Evolutionary conservation across 2,113 vertebrate species (phyloP).

Genomic region (Protobothrops flavoviridis): DNA sequence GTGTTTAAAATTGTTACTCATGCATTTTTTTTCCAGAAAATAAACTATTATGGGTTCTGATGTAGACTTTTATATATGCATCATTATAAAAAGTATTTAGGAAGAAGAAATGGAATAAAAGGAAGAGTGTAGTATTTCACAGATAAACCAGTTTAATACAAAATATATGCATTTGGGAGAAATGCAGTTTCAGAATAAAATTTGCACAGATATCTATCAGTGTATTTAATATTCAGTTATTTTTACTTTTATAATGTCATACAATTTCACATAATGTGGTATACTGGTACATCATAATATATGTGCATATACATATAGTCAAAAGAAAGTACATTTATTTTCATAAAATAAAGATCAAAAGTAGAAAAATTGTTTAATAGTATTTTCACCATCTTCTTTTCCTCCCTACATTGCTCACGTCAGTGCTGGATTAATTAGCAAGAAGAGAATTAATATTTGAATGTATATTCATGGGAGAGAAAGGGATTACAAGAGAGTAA

Average conservation of each 20-base stretch:
- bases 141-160: conserved; percentile 8
- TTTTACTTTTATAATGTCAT: conserved; percentile 29
- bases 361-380: neutral
- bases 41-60: neutral
- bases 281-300: conserved; percentile 3
- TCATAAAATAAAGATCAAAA: conserved; percentile 19
- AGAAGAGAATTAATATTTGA: neutral
- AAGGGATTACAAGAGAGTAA: neutral
- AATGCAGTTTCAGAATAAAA: conserved; percentile 21
- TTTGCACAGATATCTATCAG: neutral
- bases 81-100: neutral
- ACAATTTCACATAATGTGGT: conserved; percentile 27
- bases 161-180: conserved; percentile 20
- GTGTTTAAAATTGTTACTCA: conserved; percentile 16
- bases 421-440: neutral
- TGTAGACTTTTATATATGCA: neutral
- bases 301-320: neutral
- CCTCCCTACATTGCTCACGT: neutral
- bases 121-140: neutral
- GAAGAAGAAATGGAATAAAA: neutral
- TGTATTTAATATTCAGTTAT: conserved; percentile 4
- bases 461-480: neutral
- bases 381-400: neutral
- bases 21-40: conserved; percentile 20
- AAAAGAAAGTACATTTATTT: conserved; percentile 16